phyloP scores from a whole-genome alignment of 2,888 invertebrate species.

The Agrotis ipsilon region DNA sequence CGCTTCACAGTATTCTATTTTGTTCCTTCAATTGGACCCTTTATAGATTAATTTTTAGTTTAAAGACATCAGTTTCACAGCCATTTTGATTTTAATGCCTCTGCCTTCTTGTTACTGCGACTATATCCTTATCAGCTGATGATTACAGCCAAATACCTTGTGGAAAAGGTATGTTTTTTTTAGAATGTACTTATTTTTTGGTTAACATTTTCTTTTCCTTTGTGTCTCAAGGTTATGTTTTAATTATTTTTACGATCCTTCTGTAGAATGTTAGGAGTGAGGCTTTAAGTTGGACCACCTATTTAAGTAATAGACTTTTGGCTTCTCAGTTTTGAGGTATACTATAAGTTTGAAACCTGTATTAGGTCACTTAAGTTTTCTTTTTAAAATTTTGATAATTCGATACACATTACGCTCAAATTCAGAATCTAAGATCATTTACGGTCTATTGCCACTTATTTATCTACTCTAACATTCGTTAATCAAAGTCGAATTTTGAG shows the following conservation, averaged over 20 bases:
- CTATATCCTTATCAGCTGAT: slow-evolving; percentile 59
- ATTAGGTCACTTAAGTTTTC: background rate
- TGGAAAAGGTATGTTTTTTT: slow-evolving; percentile 72
- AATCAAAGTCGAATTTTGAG: slow-evolving; percentile 2
- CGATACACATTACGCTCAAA: slow-evolving; percentile 45
- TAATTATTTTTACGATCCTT: slow-evolving; percentile 68
- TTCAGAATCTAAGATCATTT: slow-evolving; percentile 16
- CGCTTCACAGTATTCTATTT: slow-evolving; percentile 82
- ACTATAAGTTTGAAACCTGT: slow-evolving; percentile 26
- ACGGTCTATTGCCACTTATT: background rate
- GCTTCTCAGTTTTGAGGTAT: slow-evolving; percentile 59
- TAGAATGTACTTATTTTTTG: slow-evolving; percentile 76
- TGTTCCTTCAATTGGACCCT: slow-evolving; percentile 72
- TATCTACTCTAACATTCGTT: background rate
- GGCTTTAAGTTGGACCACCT: slow-evolving; percentile 84
- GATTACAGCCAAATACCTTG: slow-evolving; percentile 73
- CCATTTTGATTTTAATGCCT: slow-evolving; percentile 76
- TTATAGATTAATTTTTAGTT: slow-evolving; percentile 70
- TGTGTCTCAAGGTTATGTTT: slow-evolving; percentile 57
- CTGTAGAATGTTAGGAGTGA: slow-evolving; percentile 72
- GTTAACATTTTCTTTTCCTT: slow-evolving; percentile 56
- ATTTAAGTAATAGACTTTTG: slow-evolving; percentile 70
- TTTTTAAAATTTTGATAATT: slow-evolving; percentile 43
- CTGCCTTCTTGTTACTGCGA: slow-evolving; percentile 76
- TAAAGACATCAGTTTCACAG: slow-evolving; percentile 68